Conservation (phyloP, 2,113 vertebrate genomes). For the Calyptommatus sinebrachiatus region DNA sequence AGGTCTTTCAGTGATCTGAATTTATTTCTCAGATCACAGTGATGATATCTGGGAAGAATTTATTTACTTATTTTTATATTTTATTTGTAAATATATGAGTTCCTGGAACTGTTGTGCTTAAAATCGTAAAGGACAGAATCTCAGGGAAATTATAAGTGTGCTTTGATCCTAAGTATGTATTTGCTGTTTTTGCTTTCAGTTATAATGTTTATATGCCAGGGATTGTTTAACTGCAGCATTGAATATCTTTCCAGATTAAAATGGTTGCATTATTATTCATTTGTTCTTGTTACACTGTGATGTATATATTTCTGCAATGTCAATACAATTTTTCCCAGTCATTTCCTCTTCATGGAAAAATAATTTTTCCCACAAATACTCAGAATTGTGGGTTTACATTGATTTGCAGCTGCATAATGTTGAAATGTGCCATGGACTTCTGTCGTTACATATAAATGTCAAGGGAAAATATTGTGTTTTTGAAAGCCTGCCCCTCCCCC, state of each 20-base stretch:
- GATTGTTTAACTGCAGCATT: not conserved
- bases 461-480: not conserved
- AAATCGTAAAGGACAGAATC: not conserved
- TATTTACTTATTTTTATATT: no score
- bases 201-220: not conserved
- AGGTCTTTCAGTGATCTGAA: not conserved
- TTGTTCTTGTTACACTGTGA: no score
- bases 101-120: not conserved
- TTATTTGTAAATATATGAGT: not conserved
- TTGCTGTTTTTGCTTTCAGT: not conserved
- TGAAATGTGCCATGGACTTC: not conserved
- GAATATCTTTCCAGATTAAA: not conserved
- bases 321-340: not conserved
- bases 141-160: not conserved
- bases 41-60: not conserved
- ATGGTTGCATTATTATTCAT: not conserved
- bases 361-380: not conserved
- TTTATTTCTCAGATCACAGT: not conserved
- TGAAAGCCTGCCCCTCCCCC: not conserved
- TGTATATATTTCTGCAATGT: not conserved
- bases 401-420: not conserved
- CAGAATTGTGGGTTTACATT: not conserved
- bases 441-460: not conserved
- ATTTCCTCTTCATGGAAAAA: not conserved
- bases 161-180: not conserved